These are phyloP conservation scores for Pseudonaja textilis DNA, from an alignment of 2,113 vertebrate species.

Conservation along the genomic window DNA sequence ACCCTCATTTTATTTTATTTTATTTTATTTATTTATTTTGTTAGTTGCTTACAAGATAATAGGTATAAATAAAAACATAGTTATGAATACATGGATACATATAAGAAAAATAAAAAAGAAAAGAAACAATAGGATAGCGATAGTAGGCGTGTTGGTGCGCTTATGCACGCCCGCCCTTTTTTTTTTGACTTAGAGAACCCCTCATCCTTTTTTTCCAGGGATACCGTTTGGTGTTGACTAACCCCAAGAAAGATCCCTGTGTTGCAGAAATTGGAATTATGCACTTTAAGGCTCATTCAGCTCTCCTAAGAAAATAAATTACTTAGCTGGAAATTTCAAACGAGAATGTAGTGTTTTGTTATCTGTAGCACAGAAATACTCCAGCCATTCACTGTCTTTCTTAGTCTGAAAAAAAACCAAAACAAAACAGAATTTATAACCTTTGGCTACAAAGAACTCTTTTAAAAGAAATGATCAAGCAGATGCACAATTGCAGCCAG, in stretches of 20 bases:
- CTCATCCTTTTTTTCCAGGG: background rate
- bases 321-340: conserved; percentile 17
- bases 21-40: too few relatives aligned
- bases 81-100: too few relatives aligned
- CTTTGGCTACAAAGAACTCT: conserved; percentile 12
- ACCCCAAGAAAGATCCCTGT: background rate
- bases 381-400: background rate
- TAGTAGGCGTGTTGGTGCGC: too few relatives aligned
- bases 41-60: too few relatives aligned
- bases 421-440: conserved; percentile 11
- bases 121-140: too few relatives aligned
- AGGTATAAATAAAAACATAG: too few relatives aligned
- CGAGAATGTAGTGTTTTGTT: conserved; percentile 1
- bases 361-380: background rate
- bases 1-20: background rate
- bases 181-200: background rate
- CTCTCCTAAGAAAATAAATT: conserved; percentile 1
- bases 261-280: background rate
- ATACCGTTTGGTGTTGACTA: background rate
- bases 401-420: conserved; percentile 1
- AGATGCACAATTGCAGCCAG: conserved; percentile 27
- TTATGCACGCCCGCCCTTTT: too few relatives aligned
- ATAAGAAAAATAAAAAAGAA: too few relatives aligned
- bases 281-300: background rate
- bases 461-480: conserved; percentile 22